Conservation (phyloP, 2,888 invertebrate genomes). For the Synanthedon formicaeformis region DNA sequence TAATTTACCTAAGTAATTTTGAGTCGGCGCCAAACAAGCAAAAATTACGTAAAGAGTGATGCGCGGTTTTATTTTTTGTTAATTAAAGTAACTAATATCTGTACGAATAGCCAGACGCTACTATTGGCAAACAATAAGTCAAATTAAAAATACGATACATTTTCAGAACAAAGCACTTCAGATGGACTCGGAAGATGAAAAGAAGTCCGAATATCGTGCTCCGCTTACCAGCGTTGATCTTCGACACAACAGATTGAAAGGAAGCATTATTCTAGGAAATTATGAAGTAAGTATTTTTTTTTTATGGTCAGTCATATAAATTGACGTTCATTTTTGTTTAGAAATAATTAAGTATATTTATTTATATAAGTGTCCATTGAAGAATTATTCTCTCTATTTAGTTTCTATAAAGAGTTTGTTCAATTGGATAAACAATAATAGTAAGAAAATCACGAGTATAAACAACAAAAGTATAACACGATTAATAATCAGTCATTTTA, state of each 20-base stretch:
- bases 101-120: not conserved
- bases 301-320: too few relatives aligned
- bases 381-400: not conserved
- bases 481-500: not conserved
- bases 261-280: slow-evolving; percentile 86
- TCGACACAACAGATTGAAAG: slow-evolving; percentile 81
- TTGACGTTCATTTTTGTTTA: too few relatives aligned
- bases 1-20: too few relatives aligned
- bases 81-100: too few relatives aligned
- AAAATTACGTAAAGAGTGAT: too few relatives aligned
- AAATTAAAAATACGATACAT: not conserved
- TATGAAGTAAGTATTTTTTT: slow-evolving; percentile 76
- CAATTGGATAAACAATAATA: not conserved
- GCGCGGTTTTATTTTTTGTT: too few relatives aligned
- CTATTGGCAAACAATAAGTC: not conserved
- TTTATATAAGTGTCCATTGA: not conserved
- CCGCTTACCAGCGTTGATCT: slow-evolving; percentile 80
- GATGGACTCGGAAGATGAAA: slow-evolving; percentile 52
- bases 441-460: not conserved
- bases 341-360: too few relatives aligned
- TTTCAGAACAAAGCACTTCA: slow-evolving; percentile 31
- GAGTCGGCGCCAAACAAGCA: too few relatives aligned
- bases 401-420: not conserved
- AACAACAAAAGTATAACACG: not conserved
- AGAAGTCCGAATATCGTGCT: slow-evolving; percentile 47